Base-by-base conservation (phyloP, 2,888 invertebrate genomes). In the Brachyopa scutellaris region DNA sequence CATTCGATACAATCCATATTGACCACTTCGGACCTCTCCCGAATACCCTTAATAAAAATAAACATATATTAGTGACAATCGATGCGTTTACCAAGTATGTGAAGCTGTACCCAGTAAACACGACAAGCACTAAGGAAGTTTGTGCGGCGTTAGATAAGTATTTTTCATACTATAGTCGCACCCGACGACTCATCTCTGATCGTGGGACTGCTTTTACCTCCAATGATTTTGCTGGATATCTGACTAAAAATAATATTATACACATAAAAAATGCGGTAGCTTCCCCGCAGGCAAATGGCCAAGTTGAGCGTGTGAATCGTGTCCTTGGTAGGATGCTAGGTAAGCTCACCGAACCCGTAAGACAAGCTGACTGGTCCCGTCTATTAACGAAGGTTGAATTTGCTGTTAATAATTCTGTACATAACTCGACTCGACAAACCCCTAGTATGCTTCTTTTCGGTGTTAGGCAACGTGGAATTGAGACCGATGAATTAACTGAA, bases 11-110 rank as follows among this genome's bases (percentile, higher is more conserved):
- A 0, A 29, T 91, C 13, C 90, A 91, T 69, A 66, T 91, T 0
- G 90, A 91, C 76, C 90, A 91, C 79, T 67, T 90, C 3, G 89
- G 90, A 1, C 90, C 89, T 1, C 90, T 90, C 67, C 85, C 86
- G 4, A 85, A 69, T 8, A 15, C 45, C 33, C 8, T 19, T 5
- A 38, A 36, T 17, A 72, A 78, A 23, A 49, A 45, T 21, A 76
- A 76, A 15, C 51, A 74, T 42, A 23, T 73, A 8, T 23, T 78
- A 3, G 36, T 78, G 2, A 29, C 64, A 13, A 33, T 77, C 8
- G 64, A 77, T 51, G 57, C 61, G 13, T 77, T 77, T 21, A 77
- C 61, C 13, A 69, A 77, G 36, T 67, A 21, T 29, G 53, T 77
- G 8, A 77, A 59, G 13, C 17, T 69, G 17, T 69, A 77, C 26